Evolutionary conservation across 2,113 vertebrate species (phyloP), one percentile per base, ranked within the genome.

Genomic region (Urocynchramus pylzowi): DNA sequence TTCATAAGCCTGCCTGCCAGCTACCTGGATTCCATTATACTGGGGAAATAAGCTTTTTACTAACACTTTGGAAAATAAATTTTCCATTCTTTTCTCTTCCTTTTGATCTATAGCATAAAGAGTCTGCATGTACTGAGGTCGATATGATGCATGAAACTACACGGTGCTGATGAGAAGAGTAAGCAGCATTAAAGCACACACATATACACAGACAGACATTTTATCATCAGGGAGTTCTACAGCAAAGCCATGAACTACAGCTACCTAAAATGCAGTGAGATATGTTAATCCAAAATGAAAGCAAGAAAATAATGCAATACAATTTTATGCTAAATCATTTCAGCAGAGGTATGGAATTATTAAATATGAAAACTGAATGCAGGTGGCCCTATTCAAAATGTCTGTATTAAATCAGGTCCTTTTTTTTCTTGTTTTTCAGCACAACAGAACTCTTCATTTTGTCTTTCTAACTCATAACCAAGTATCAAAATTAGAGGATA

Each of bases 41-140:
- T 76, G 70, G 74, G 59, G 75, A 98, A 97, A 97, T 81, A 93
- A 92, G 47, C 65, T 88, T 94, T 95, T 80, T 70, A n/a, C 82
- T 89, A 87, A 91, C 56, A 69, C 35, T 91, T 91, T 76, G 65
- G 77, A 89, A 97, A 97, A 96, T 65, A 87, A 94, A 65, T 73
- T 84, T 87, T 31, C 89, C 64, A 84, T 77, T 92, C 30, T 94
- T 87, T 97, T 79, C 70, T 93, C 78, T 89, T 91, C 44, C 87
- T 97, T 97, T 95, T 95, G 59, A 94, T 97, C 59, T 84, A 4
- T 9, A 74, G 37, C 75, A 83, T 61, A 96, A 95, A 95, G 87
- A 57, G 60, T 45, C 19, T 26, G 5, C 39, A 35, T 59, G 60
- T 44, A 33, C 65, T 6, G 41, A 84, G 75, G 50, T 17, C 88